A percentile compares a stretch with the other conserved stretches of the same genome.
Evolutionary conservation across 2,888 invertebrate genomes (phyloP).

Genomic region (Orchesella flavescens): DNA sequence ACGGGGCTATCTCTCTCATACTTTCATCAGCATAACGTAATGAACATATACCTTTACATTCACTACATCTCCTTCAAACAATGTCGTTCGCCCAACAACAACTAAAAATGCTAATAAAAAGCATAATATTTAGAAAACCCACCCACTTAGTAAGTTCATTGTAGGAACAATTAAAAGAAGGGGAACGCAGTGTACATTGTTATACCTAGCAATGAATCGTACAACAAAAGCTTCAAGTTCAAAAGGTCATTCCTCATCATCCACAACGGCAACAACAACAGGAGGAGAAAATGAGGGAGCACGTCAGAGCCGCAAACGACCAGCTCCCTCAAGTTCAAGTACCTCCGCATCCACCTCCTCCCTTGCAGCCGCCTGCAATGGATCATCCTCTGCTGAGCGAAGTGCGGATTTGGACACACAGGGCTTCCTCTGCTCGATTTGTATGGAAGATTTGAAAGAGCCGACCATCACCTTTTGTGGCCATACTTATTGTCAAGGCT

Average conservation of each 20-base stretch:
- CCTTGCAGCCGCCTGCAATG: neutral
- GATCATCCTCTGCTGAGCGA: neutral
- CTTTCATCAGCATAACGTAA: too few species aligned
- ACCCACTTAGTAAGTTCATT: neutral
- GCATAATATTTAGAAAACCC: neutral
- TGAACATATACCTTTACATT: too few species aligned
- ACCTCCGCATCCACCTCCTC: slow-evolving; percentile 17
- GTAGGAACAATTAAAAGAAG: neutral
- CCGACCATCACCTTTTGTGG: slow-evolving; percentile 94
- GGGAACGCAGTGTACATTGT: neutral
- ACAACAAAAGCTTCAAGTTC: slow-evolving; percentile 40
- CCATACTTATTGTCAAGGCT: slow-evolving; percentile 91
- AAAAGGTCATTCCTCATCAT: slow-evolving; percentile 21
- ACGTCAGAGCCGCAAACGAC: slow-evolving; percentile 40
- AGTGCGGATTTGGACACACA: slow-evolving; percentile 14
- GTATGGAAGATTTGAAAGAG: slow-evolving; percentile 90
- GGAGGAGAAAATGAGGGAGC: neutral
- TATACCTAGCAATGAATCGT: slow-evolving; percentile 22
- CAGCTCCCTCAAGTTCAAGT: slow-evolving; percentile 26
- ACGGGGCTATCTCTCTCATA: neutral
- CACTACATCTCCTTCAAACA: too few species aligned
- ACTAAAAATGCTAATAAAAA: neutral
- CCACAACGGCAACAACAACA: neutral
- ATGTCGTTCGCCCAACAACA: too few species aligned
- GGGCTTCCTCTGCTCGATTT: slow-evolving; percentile 83